Percentiles rank a stretch among this genome's conserved stretches.
Evolutionary conservation across 2,113 vertebrate genomes (phyloP).

Genomic region (Lepus europaeus): DNA sequence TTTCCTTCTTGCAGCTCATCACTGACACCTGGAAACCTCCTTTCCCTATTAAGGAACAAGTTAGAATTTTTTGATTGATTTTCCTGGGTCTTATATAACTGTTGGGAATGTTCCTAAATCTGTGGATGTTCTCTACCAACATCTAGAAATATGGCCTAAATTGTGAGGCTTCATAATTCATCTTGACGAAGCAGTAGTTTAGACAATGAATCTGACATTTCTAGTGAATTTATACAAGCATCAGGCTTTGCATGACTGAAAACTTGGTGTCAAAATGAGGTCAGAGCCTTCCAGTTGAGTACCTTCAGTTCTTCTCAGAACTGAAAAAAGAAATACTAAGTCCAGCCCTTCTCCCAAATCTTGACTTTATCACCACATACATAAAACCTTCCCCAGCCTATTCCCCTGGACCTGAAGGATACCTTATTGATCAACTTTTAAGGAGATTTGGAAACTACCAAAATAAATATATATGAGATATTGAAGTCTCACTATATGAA

Average conservation of each 20-base stretch:
- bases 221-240: background rate
- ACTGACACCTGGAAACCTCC: background rate
- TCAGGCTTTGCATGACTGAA: background rate
- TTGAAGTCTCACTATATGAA: background rate
- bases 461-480: background rate
- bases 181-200: background rate
- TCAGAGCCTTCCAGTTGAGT: background rate
- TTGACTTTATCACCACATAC: background rate
- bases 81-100: background rate
- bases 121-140: background rate
- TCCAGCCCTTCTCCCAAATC: background rate
- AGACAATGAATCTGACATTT: background rate
- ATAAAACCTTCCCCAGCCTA: background rate
- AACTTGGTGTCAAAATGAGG: background rate
- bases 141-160: background rate
- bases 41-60: background rate
- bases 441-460: background rate
- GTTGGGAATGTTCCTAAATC: background rate
- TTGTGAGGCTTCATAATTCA: background rate
- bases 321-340: background rate
- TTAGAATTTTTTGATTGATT: background rate
- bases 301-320: background rate
- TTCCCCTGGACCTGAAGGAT: background rate
- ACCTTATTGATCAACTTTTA: background rate
- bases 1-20: background rate